Evolutionary conservation across 2,888 invertebrate species (phyloP).

Genomic region (Ophion slaviceki): DNA sequence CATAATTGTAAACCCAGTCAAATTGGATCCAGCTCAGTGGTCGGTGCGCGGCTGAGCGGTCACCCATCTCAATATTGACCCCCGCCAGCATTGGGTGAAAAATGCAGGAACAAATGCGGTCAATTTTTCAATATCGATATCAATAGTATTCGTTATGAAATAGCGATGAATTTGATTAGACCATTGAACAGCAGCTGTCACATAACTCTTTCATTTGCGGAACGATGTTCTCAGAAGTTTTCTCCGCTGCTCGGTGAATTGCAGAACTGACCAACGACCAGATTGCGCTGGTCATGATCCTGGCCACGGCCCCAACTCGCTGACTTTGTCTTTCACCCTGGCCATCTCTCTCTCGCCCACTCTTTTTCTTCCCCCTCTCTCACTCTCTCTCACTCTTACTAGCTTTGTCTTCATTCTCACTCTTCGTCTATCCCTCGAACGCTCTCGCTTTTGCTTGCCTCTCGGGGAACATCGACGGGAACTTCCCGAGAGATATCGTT

Average conservation of each 20-base stretch:
- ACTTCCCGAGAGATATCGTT: constrained; percentile 48
- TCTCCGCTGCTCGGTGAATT: constrained; percentile 8
- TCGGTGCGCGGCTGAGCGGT: too few relatives aligned
- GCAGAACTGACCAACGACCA: constrained; percentile 80
- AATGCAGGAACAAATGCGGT: too few relatives aligned
- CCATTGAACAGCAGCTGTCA: too few relatives aligned
- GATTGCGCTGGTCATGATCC: constrained; percentile 81
- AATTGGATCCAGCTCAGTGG: too few relatives aligned
- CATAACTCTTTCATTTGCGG: too few relatives aligned
- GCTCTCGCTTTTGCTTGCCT: constrained; percentile 61
- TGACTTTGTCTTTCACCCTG: constrained; percentile 64
- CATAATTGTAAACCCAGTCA: too few relatives aligned
- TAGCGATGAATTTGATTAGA: too few relatives aligned
- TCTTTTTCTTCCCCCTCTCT: constrained; percentile 57
- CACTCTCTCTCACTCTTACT: constrained; percentile 54
- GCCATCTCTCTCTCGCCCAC: constrained; percentile 30
- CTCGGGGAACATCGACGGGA: constrained; percentile 23
- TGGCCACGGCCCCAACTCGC: constrained; percentile 60
- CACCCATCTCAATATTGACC: too few relatives aligned
- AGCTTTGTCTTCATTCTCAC: not conserved
- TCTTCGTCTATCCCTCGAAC: constrained; percentile 36
- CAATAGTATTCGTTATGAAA: too few relatives aligned
- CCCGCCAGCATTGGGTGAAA: too few relatives aligned
- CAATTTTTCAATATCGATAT: too few relatives aligned
- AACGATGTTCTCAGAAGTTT: not conserved